Conservation (phyloP, 2,888 invertebrate genomes). For the Ferdinandea cuprea region DNA sequence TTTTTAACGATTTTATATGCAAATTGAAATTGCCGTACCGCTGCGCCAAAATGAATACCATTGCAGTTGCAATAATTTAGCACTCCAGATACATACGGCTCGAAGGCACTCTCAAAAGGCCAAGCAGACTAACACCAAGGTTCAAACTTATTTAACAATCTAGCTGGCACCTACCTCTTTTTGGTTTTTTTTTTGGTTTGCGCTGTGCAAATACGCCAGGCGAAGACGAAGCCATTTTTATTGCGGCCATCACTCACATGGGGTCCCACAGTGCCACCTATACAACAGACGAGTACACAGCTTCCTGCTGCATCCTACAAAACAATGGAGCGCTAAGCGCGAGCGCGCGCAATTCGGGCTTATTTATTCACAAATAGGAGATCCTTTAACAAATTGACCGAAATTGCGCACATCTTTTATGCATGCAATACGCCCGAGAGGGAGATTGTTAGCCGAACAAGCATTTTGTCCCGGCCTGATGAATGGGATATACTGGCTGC, state of each 20-base stretch:
- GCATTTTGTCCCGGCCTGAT: constrained; percentile 62
- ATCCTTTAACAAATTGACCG: constrained; percentile 74
- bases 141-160: constrained; percentile 60
- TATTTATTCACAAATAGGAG: constrained; percentile 71
- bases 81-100: constrained; percentile 64
- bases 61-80: constrained; percentile 71
- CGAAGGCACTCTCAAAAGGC: constrained; percentile 35
- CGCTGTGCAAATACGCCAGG: constrained; percentile 35
- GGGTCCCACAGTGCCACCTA: constrained; percentile 11
- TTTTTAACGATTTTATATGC: constrained; percentile 74
- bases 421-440: constrained; percentile 58
- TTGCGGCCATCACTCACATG: constrained; percentile 69
- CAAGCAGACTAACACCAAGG: constrained; percentile 42
- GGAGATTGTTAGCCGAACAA: constrained; percentile 47
- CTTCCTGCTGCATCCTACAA: constrained; percentile 73
- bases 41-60: constrained; percentile 64
- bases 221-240: constrained; percentile 60
- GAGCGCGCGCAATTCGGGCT: constrained; percentile 34
- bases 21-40: constrained; percentile 69
- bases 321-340: constrained; percentile 53
- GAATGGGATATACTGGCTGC: constrained; percentile 46
- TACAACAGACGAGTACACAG: constrained; percentile 35
- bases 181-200: constrained; percentile 38
- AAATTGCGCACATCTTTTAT: constrained; percentile 74
- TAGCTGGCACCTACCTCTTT: constrained; percentile 61